Conservation (phyloP, 2,797 vertebrate species). For the Anabacerthia variegaticeps region DNA sequence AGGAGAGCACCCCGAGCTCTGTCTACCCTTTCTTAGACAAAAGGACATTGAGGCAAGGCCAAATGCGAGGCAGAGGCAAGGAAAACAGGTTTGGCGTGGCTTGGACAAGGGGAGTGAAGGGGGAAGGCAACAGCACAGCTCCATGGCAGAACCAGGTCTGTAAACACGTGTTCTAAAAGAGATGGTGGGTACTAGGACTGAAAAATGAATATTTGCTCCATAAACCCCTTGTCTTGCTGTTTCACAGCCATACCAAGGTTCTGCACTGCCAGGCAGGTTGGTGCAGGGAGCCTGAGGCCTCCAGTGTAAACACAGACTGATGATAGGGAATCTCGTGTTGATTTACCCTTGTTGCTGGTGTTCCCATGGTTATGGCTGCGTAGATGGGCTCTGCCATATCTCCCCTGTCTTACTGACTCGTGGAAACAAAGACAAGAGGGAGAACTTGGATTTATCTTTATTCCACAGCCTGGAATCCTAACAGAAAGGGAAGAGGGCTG, state of each 20-base stretch:
- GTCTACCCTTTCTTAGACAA: background rate
- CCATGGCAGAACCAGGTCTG: background rate
- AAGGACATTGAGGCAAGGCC: background rate
- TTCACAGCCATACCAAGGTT: background rate
- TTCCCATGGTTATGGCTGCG: constrained; percentile 40
- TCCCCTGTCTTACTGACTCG: constrained; percentile 9
- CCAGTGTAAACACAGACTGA: background rate
- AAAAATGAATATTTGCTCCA: background rate
- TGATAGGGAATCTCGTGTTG: background rate
- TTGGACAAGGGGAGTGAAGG: background rate
- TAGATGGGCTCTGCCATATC: constrained; percentile 23
- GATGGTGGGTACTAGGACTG: background rate
- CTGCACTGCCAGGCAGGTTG: background rate
- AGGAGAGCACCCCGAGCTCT: background rate
- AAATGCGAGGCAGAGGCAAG: background rate
- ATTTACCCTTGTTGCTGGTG: constrained; percentile 43
- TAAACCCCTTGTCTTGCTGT: background rate
- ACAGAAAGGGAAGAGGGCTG: constrained; percentile 6
- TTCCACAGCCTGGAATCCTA: constrained; percentile 5
- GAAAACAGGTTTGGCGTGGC: background rate
- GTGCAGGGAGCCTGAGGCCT: background rate
- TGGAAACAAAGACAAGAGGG: constrained; percentile 19
- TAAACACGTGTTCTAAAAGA: accelerated
- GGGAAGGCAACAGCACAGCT: background rate
- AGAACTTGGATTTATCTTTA: constrained; percentile 28